Base-by-base conservation (phyloP, 2,797 vertebrate genomes). In the Myoxocephalus aenaeus region DNA sequence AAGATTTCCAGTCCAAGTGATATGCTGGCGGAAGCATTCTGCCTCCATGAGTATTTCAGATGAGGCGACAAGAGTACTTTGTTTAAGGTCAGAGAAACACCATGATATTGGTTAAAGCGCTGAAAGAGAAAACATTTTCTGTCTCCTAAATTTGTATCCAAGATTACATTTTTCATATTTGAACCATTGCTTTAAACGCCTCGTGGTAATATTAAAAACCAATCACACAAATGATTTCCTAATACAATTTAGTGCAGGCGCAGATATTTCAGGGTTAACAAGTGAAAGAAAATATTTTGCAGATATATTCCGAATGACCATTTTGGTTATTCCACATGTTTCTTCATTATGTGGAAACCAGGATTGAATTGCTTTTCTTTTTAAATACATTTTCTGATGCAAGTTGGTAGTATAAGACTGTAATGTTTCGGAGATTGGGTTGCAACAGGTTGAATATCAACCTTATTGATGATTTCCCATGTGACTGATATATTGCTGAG, bases 401-500 rank as follows among this genome's bases (percentile, higher is more conserved):
- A 10, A 18, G 22, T 40, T 40, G 53, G 8, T 25, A 6, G 15
- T 20, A n/a, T 65, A 14, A 0, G 3, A 56, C n/a, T 67, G n/a
- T 38, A 20, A 17, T n/a, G 9, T 56, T 50, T 18, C 17, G 18
- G 4, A 22, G 36, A 54, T n/a, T 17, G 25, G 12, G 18, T 54
- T 44, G 70, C 59, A n/a, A 2, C 17, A 10, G 13, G 2, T 27
- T 38, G 27, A 70, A 50, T 36, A 70, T 38, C 42, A 71, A 25
- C 44, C 12, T n/a, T 25, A 5, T 7, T 34, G 3, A 36, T 11
- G 40, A 59, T 59, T 70, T 59, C 14, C 56, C 14, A 14, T 17
- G 27, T 64, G 61, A 54, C 36, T 73, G n/a, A 70, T 58, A 17
- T 61, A 4, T n/a, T 36, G 32, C 56, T 34, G 17, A 56, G 38